Base-by-base conservation (phyloP, 2,797 vertebrate species). In the Poeciliopsis turneri region DNA sequence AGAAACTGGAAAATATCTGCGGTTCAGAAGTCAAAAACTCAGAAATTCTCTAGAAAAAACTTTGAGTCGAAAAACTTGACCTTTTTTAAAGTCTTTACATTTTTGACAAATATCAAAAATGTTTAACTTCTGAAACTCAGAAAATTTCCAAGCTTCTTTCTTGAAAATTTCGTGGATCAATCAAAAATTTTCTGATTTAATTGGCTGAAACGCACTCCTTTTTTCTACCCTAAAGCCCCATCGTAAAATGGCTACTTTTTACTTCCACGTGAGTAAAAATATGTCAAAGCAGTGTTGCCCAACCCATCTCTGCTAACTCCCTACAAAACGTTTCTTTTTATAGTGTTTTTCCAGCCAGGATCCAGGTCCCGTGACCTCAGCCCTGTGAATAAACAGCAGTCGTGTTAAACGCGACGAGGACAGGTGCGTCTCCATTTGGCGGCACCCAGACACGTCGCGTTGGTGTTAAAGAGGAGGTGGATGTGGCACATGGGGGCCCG, bases 401-500 rank as follows among this genome's bases (percentile, higher is more conserved):
- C 16, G 46, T 59, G 82, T 87, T 83, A 59, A 88, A 74, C 66
- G 79, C 36, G 76, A 84, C 68, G 81, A 59, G 77, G 88, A 94
- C 94, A 95, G 94, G 95, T 95, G 95, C 88, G 82, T 92, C 89
- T 84, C 91, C 94, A 93, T 95, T 94, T 95, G 94, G 89, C 86
- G 45, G 85, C 82, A 59, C 77, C 85, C 88, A 91, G 91, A 95
- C 92, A 64, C 93, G 78, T 93, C 91, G 75, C 33, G 51, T 88
- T 87, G 92, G 92, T 94, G 94, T 94, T 90, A 94, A 93, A 86
- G 85, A 90, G 89, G 90, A 87, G 92, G 87, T 79, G 86, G 85
- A 78, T 15, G 41, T 78, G 71, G 78, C 46, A 49, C 9, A 59
- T n/a, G 76, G 82, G 72, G 57, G 77, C 81, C 10, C 76, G 82